Percentiles rank a stretch among this genome's conserved stretches.
Evolutionary conservation across 2,797 vertebrate species (phyloP).

Genomic region (Euthynnus affinis): DNA sequence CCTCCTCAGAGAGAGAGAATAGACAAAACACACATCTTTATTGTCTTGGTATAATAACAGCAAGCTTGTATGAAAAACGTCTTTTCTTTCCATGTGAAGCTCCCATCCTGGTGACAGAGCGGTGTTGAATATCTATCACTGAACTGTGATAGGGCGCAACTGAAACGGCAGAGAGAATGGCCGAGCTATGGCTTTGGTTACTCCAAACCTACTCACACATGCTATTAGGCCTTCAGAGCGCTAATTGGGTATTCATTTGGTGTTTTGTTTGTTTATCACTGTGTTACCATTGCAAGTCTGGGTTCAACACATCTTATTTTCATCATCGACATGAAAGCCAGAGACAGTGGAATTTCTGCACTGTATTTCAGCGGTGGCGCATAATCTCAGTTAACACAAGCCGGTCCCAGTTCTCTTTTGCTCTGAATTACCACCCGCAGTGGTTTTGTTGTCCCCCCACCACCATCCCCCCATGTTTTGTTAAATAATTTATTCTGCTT

Average conservation of each 20-base stretch:
- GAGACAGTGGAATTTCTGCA: constrained; percentile 79
- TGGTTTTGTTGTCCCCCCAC: constrained; percentile 83
- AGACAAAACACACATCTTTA: constrained; percentile 57
- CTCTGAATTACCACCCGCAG: constrained; percentile 84
- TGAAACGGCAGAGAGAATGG: constrained; percentile 25
- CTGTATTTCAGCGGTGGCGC: constrained; percentile 83
- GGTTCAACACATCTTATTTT: constrained; percentile 83
- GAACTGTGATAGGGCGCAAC: constrained; percentile 35
- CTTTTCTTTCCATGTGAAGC: constrained; percentile 22
- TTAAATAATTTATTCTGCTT: constrained; percentile 87
- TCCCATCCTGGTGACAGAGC: neutral
- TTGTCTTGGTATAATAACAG: constrained; percentile 47
- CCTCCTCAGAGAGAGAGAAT: constrained; percentile 54
- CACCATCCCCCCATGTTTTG: constrained; percentile 72
- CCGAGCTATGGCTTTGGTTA: constrained; percentile 56
- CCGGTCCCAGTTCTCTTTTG: constrained; percentile 78
- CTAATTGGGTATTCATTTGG: constrained; percentile 77
- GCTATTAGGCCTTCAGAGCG: constrained; percentile 60
- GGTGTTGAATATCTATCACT: constrained; percentile 13
- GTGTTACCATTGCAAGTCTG: constrained; percentile 74
- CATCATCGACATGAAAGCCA: constrained; percentile 82
- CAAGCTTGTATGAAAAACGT: constrained; percentile 35
- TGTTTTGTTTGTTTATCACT: constrained; percentile 80
- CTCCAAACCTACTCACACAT: constrained; percentile 59
- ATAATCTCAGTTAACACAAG: constrained; percentile 87